phyloP scores from a whole-genome alignment of 2,888 invertebrate species.

The Sericinus montela region DNA sequence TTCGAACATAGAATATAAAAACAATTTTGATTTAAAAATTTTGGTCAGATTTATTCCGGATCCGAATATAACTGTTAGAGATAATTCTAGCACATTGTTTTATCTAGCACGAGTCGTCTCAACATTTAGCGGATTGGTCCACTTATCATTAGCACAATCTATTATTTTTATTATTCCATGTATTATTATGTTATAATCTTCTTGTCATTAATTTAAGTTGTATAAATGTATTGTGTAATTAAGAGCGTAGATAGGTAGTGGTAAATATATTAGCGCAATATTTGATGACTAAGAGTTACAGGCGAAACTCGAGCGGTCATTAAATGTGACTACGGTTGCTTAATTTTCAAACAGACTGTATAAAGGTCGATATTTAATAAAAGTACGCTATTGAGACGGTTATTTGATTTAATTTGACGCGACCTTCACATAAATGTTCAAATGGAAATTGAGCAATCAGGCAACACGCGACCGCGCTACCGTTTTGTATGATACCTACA shows the following conservation, averaged over 20 bases:
- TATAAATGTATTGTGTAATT: slow-evolving; percentile 75
- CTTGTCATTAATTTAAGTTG: slow-evolving; percentile 79
- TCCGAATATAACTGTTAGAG: background rate
- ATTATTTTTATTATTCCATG: slow-evolving; percentile 48
- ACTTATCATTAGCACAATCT: slow-evolving; percentile 72
- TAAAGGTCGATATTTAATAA: too few species aligned
- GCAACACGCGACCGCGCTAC: slow-evolving; percentile 19
- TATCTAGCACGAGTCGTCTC: slow-evolving; percentile 31
- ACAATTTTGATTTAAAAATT: too few species aligned
- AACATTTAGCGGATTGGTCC: slow-evolving; percentile 33
- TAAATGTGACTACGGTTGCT: slow-evolving; percentile 6
- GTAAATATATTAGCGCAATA: slow-evolving; percentile 72
- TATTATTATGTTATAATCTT: slow-evolving; percentile 70
- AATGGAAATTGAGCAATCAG: slow-evolving; percentile 13
- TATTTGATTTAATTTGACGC: too few species aligned
- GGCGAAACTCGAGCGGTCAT: slow-evolving; percentile 28
- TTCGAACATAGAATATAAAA: too few species aligned
- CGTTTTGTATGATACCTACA: slow-evolving; percentile 61
- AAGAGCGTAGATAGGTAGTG: slow-evolving; percentile 75
- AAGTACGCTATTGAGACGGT: too few species aligned
- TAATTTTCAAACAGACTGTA: slow-evolving; percentile 9
- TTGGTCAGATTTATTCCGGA: background rate
- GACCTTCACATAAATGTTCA: background rate
- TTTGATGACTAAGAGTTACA: slow-evolving; percentile 52
- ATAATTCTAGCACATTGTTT: slow-evolving; percentile 4